Percentiles rank a stretch among this genome's conserved stretches.
phyloP scores from a whole-genome alignment of 2,888 invertebrate genomes.

The Macaria liturata region DNA sequence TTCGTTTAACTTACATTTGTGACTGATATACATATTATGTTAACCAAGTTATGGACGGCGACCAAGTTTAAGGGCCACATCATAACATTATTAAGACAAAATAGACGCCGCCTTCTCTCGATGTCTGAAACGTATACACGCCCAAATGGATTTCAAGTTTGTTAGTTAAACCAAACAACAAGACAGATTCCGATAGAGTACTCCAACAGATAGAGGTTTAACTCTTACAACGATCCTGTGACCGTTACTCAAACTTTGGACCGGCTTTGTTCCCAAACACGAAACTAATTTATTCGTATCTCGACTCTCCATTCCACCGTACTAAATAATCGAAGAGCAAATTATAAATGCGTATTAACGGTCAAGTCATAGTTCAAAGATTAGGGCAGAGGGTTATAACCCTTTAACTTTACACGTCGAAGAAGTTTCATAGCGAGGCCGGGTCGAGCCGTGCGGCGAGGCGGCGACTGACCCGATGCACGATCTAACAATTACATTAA shows the following conservation, averaged over 20 bases:
- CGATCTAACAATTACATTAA: constrained; percentile 61
- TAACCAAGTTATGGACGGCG: too few species aligned
- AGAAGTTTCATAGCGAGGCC: constrained; percentile 74
- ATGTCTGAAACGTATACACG: constrained; percentile 27
- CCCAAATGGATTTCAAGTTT: constrained; percentile 48
- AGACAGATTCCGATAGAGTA: constrained; percentile 59
- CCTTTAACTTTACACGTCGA: constrained; percentile 70
- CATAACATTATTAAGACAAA: constrained; percentile 14
- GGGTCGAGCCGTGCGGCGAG: constrained; percentile 44
- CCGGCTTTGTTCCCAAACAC: constrained; percentile 80
- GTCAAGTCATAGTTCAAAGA: constrained; percentile 84
- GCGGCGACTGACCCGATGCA: constrained; percentile 51
- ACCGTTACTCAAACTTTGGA: constrained; percentile 79
- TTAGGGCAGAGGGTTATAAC: constrained; percentile 75
- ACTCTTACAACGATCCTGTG: constrained; percentile 73
- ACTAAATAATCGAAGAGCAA: constrained; percentile 81
- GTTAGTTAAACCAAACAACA: constrained; percentile 53
- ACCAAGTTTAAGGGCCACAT: too few species aligned
- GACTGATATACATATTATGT: too few species aligned
- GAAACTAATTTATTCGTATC: constrained; percentile 82
- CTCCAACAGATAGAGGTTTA: constrained; percentile 63
- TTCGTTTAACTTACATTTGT: too few species aligned
- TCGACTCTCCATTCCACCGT: constrained; percentile 67
- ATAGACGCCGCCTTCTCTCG: constrained; percentile 15
- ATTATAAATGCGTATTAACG: constrained; percentile 83